A percentile compares a stretch with the other conserved stretches of the same genome.
Conservation (phyloP, 2,113 vertebrate genomes). For the Cathartes aura region DNA sequence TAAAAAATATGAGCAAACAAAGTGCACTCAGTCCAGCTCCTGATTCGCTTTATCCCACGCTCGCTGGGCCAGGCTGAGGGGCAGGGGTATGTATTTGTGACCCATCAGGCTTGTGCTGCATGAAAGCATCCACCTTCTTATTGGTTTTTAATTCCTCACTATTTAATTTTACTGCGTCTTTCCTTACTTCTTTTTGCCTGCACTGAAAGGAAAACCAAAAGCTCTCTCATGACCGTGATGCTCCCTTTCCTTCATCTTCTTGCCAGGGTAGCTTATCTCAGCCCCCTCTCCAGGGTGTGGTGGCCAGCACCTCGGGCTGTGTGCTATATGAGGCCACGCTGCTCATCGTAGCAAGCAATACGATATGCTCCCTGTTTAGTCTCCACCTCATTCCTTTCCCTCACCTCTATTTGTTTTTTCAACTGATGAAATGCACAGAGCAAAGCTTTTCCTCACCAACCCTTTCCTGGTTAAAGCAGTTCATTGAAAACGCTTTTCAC, state of each 20-base stretch:
- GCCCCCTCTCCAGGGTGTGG: accelerated
- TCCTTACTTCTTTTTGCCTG: background rate
- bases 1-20: background rate
- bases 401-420: background rate
- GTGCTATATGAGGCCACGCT: background rate
- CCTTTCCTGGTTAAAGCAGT: background rate
- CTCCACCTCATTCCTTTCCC: background rate
- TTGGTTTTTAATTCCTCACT: background rate
- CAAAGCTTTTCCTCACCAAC: background rate
- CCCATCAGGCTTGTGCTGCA: background rate
- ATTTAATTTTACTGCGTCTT: background rate
- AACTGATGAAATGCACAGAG: background rate
- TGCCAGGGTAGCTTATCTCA: background rate
- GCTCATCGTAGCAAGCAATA: background rate
- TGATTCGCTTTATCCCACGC: background rate
- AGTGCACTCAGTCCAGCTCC: background rate
- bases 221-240: background rate
- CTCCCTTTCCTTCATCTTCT: background rate
- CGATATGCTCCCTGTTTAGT: background rate
- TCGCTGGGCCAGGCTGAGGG: background rate
- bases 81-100: background rate
- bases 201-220: background rate
- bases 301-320: background rate
- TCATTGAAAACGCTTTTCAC: background rate
- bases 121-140: background rate